Evolutionary conservation across 37 sponge, comb jelly and placozoan genomes (phyloP), one percentile per base, ranked within the genome.

Genomic region (Diacarnus erythraeanus): DNA sequence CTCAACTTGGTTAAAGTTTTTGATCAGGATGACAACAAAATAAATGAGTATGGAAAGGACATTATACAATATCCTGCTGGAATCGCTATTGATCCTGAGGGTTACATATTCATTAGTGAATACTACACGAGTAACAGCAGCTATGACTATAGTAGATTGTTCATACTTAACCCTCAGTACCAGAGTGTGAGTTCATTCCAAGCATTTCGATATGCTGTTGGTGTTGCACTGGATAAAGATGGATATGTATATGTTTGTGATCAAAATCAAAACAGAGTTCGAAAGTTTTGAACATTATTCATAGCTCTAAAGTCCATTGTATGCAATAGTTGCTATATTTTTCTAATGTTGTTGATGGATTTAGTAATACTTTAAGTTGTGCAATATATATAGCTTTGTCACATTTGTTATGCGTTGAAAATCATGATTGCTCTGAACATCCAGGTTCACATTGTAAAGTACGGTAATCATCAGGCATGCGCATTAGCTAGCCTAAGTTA

Each of bases 41-140:
- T 68, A 58, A 34, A 15, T 4, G 34, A 57, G 59, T 84, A 77
- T 70, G 78, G 85, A 23, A 69, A 61, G 43, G 68, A 56, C 57
- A 64, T 25, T 9, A 56, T 80, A 31, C 6, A n/a, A 27, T 2
- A 27, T 27, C 84, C 86, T 38, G 44, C 80, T 65, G 86, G 86
- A 4, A 63, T 86, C 0, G 65, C 86, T 30, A 72, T 86, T 36
- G 80, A 86, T 38, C 64, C 31, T 37, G 86, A 86, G 36, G 86
- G 86, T 0, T 79, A 65, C 56, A 47, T 30, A 34, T 54, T 74
- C 59, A 65, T 83, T 38, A 56, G 76, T 61, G 67, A 66, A 58
- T 38, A 80, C 40, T 10, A 66, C 56, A 31, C 43, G 0, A 79
- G 20, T 22, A 47, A 20, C 38, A n/a, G n/a, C n/a, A n/a, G n/a